A percentile compares a stretch with the other conserved stretches of the same genome.
These are phyloP conservation scores for Araneus ventricosus DNA, from an alignment of 1,140 invertebrate species.

Conservation along the genomic window DNA sequence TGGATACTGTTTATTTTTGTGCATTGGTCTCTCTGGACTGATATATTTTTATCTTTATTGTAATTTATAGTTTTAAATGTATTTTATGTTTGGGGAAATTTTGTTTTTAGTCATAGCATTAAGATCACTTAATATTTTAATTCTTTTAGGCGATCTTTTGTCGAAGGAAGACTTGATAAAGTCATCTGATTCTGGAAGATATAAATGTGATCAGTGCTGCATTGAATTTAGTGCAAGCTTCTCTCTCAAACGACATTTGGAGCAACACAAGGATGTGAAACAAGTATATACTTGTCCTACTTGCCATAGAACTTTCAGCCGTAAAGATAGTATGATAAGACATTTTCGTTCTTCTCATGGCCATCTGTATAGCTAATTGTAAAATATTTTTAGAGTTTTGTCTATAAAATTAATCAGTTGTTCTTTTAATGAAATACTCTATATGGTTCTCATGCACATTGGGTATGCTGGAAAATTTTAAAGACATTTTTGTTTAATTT, in stretches of 20 bases:
- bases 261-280: not conserved
- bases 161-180: not conserved
- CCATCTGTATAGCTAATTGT: too few species aligned
- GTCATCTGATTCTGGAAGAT: not conserved
- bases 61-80: too few species aligned
- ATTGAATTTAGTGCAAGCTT: not conserved
- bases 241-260: not conserved
- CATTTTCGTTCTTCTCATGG: not conserved
- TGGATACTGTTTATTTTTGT: too few species aligned
- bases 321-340: not conserved
- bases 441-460: too few species aligned
- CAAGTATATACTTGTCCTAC: not conserved
- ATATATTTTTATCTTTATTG: too few species aligned
- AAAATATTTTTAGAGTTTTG: too few species aligned
- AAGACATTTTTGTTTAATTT: too few species aligned
- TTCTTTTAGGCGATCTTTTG: not conserved
- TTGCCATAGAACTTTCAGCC: not conserved
- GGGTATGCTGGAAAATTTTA: too few species aligned
- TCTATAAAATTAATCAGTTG: too few species aligned
- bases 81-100: too few species aligned
- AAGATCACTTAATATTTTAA: not conserved
- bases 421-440: too few species aligned
- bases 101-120: not conserved
- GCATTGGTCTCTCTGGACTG: too few species aligned
- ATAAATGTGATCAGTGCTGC: not conserved